Evolutionary conservation across 2,113 vertebrate genomes (phyloP).

Genomic region (Pleuronectes platessa): DNA sequence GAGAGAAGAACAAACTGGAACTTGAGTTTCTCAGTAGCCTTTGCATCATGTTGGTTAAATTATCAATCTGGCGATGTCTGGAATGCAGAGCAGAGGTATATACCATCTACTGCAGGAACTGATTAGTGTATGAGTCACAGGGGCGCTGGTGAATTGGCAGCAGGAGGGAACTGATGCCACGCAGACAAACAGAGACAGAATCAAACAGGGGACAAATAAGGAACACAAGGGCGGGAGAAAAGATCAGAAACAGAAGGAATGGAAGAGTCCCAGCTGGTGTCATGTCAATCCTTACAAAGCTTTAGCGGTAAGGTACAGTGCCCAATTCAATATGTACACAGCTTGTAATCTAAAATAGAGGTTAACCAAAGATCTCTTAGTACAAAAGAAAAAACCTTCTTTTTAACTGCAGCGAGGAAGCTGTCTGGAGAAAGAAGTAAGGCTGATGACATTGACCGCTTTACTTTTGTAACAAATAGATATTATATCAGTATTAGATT

Average conservation of each 20-base stretch:
- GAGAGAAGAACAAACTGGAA: background rate
- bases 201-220: background rate
- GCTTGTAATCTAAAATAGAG: background rate
- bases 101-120: background rate
- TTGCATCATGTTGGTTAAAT: background rate
- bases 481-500: too few relatives aligned
- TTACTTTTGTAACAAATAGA: too few relatives aligned
- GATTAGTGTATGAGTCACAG: slow-evolving; percentile 4
- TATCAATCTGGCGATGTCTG: background rate
- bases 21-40: background rate
- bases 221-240: too few relatives aligned
- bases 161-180: background rate
- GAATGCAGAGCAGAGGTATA: background rate
- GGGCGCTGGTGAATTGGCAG: background rate
- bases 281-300: background rate
- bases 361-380: background rate
- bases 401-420: too few relatives aligned
- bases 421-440: too few relatives aligned
- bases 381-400: too few relatives aligned
- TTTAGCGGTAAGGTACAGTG: background rate
- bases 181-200: background rate
- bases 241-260: background rate
- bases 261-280: background rate
- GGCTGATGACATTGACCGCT: too few relatives aligned
- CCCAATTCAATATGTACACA: background rate